Evolutionary conservation across 2,797 vertebrate species (phyloP).

Genomic region (Astyanax mexicanus): DNA sequence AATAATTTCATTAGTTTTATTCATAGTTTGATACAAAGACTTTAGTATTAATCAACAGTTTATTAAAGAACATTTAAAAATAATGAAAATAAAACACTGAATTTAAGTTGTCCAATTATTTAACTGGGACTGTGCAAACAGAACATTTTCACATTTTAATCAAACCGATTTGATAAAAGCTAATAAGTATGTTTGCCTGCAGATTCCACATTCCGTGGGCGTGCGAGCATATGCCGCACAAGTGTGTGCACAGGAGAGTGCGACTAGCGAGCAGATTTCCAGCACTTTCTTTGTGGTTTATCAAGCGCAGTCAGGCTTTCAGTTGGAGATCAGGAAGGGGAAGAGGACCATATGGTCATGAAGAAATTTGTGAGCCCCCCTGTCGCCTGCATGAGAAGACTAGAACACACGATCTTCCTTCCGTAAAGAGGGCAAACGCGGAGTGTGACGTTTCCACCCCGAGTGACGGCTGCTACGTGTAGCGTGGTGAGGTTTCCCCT

Average conservation of each 20-base stretch:
- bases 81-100: too few species aligned
- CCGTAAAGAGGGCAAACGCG: slow-evolving; percentile 12
- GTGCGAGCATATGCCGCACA: not conserved
- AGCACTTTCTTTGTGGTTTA: slow-evolving; percentile 4
- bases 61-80: too few species aligned
- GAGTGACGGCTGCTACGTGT: slow-evolving; percentile 26
- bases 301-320: not conserved
- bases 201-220: not conserved
- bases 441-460: not conserved
- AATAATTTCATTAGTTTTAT: too few species aligned
- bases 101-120: too few species aligned
- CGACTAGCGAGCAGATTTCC: not conserved
- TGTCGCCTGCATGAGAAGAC: not conserved
- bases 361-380: not conserved
- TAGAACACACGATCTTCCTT: not conserved
- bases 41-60: too few species aligned
- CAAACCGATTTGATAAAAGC: too few species aligned
- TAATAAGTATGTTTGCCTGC: too few species aligned
- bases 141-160: too few species aligned
- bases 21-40: too few species aligned
- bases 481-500: slow-evolving; percentile 11
- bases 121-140: too few species aligned
- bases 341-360: slow-evolving; percentile 1
- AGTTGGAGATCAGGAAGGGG: not conserved
- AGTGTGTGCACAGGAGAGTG: not conserved